Percentiles rank a stretch among this genome's conserved stretches.
Evolutionary conservation across 2,113 vertebrate genomes (phyloP).

Genomic region (Dunckerocampus dactyliophorus): DNA sequence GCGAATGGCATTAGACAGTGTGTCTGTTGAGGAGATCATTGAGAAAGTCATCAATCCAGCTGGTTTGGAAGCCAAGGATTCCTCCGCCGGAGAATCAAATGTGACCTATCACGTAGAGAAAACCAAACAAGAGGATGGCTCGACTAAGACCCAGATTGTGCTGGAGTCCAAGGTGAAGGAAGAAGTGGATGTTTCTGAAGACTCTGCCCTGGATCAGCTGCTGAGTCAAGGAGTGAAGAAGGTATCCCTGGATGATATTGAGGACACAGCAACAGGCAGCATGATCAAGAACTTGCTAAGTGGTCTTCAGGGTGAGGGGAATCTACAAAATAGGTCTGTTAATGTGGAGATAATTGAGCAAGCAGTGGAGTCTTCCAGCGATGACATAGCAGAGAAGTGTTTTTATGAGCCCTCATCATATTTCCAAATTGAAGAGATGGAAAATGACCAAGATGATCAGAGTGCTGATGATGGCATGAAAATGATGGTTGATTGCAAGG

Average conservation of each 20-base stretch:
- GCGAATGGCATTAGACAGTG: constrained; percentile 59
- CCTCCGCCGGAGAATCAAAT: constrained; percentile 72
- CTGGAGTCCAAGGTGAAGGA: constrained; percentile 83
- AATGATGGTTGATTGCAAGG: constrained; percentile 33
- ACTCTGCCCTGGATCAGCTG: constrained; percentile 68
- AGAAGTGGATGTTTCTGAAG: constrained; percentile 74
- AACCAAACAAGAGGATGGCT: constrained; percentile 76
- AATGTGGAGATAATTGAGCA: constrained; percentile 91
- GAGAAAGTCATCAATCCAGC: constrained; percentile 81
- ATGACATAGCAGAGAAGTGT: constrained; percentile 61
- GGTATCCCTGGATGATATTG: constrained; percentile 71
- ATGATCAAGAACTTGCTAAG: constrained; percentile 80
- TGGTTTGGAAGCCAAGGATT: constrained; percentile 60
- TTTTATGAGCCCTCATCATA: constrained; percentile 67
- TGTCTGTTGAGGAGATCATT: constrained; percentile 80
- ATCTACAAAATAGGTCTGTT: constrained; percentile 73
- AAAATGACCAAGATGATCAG: constrained; percentile 57
- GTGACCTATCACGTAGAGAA: constrained; percentile 79
- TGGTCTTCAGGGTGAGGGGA: constrained; percentile 69
- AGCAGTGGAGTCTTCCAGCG: constrained; percentile 67
- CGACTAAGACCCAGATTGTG: constrained; percentile 79
- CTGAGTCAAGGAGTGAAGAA: constrained; percentile 74
- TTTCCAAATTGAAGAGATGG: constrained; percentile 86
- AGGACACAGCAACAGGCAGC: constrained; percentile 72
- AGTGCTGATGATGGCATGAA: constrained; percentile 41